These are phyloP conservation scores for Setophaga coronata DNA, from an alignment of 2,113 vertebrate genomes.

Conservation along the genomic window DNA sequence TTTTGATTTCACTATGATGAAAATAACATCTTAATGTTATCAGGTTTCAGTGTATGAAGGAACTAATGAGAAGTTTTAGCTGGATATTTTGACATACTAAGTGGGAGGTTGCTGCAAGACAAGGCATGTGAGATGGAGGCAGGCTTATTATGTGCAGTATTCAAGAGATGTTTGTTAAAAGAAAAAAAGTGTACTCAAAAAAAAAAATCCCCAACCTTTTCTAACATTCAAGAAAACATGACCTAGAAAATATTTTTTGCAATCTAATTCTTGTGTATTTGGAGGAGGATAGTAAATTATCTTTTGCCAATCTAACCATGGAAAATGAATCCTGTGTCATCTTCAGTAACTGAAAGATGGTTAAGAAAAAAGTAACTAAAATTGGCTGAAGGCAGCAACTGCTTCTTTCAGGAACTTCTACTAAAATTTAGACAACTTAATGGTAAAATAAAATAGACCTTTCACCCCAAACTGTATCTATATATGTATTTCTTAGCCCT, in stretches of 20 bases:
- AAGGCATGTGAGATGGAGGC: background rate
- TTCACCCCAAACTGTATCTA: background rate
- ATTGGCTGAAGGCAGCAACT: background rate
- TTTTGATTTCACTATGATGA: background rate
- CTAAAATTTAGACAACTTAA: background rate
- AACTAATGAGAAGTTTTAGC: background rate
- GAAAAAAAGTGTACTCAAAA: background rate
- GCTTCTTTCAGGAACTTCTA: background rate
- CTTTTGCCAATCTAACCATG: background rate
- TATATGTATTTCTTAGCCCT: background rate
- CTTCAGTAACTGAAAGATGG: background rate
- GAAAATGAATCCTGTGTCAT: background rate
- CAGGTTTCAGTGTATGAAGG: background rate
- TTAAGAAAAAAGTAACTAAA: background rate
- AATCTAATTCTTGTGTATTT: background rate
- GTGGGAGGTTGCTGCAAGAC: background rate
- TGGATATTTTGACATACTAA: background rate
- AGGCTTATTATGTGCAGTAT: background rate
- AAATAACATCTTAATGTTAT: background rate
- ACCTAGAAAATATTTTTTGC: background rate
- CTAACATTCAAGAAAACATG: background rate
- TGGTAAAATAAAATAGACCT: background rate
- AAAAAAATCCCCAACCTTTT: background rate
- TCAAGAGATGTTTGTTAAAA: background rate
- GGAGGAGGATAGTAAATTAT: background rate